phyloP scores from a whole-genome alignment of 2,113 vertebrate species.

The Sisor rabdophorus region DNA sequence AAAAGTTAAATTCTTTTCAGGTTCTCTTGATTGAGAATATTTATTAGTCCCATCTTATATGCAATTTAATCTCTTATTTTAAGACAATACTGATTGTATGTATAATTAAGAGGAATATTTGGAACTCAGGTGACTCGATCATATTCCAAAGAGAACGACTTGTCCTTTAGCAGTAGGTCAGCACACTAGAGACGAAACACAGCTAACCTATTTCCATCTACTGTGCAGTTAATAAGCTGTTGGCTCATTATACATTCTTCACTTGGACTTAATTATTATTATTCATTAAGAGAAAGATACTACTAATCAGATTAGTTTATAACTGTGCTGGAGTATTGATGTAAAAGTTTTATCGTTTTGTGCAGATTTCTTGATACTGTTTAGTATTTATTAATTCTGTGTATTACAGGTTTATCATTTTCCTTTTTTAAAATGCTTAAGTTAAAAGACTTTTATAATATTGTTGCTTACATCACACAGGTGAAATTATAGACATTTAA shows the following conservation, averaged over 20 bases:
- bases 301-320: not conserved
- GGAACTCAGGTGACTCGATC: conserved; percentile 1
- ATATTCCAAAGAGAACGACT: conserved; percentile 14
- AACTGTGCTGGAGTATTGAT: not conserved
- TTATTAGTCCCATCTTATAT: no score
- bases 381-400: not conserved
- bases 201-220: not conserved
- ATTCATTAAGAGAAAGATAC: conserved; percentile 1
- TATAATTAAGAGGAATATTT: conserved; percentile 7
- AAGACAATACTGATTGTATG: conserved; percentile 4
- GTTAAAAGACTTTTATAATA: not conserved
- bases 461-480: not conserved
- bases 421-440: not conserved
- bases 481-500: not conserved
- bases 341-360: not conserved
- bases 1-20: not conserved
- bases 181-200: conserved; percentile 14
- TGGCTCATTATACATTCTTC: conserved; percentile 5
- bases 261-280: conserved; percentile 9
- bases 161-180: conserved; percentile 18
- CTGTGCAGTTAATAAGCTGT: conserved; percentile 21
- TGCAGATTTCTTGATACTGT: not conserved
- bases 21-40: not conserved
- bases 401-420: not conserved
- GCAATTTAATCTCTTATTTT: not conserved